Evolutionary conservation across 2,113 vertebrate species (phyloP).

Genomic region (Bambusicola thoracicus): DNA sequence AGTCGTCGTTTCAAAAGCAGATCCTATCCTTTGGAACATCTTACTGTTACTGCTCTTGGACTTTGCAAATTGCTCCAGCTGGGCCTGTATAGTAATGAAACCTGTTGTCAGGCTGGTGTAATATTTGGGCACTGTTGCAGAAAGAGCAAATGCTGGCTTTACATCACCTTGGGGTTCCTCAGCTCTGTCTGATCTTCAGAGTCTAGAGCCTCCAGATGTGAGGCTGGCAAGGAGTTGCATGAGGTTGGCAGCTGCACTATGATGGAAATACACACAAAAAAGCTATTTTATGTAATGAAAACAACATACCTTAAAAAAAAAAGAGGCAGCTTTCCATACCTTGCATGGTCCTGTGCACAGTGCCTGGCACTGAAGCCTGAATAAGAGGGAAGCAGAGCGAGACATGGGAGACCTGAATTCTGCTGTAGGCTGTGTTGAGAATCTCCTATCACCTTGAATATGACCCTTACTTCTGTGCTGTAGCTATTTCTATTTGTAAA

Average conservation of each 20-base stretch:
- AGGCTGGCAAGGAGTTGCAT: not conserved
- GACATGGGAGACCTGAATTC: rapidly evolving
- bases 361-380: not conserved
- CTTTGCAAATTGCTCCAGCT: not conserved
- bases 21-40: not conserved
- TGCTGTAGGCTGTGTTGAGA: not conserved
- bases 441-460: not conserved
- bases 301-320: not conserved
- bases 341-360: not conserved
- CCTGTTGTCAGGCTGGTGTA: not conserved
- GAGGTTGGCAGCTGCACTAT: not conserved
- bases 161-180: not conserved
- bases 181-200: not conserved
- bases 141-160: not conserved
- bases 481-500: not conserved
- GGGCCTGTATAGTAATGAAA: not conserved
- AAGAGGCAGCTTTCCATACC: not conserved
- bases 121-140: not conserved
- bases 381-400: not conserved
- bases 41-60: not conserved
- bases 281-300: not conserved
- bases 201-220: not conserved
- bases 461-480: not conserved
- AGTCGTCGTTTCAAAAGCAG: not conserved
- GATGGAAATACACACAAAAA: not conserved